These are phyloP conservation scores for Flexamia atlantica DNA, from an alignment of 2,888 invertebrate species.

Conservation along the genomic window DNA sequence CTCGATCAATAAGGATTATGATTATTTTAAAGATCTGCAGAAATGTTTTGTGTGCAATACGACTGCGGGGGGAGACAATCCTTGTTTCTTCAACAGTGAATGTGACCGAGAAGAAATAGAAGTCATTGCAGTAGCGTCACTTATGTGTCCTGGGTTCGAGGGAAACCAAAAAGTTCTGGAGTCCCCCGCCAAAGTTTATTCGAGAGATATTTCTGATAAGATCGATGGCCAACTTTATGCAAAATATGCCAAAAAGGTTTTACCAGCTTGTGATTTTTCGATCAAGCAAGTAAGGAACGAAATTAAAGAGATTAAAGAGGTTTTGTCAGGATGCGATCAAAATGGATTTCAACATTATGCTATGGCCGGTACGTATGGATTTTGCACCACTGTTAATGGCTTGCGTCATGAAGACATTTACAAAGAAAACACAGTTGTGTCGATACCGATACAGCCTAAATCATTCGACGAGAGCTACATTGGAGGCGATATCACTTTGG, in stretches of 20 bases:
- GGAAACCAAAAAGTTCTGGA: not conserved
- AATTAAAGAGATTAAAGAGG: not conserved
- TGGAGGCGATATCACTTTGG: not conserved
- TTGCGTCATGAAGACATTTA: conserved; percentile 20
- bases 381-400: conserved; percentile 10
- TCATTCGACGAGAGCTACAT: not conserved
- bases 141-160: not conserved
- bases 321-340: not conserved
- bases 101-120: not conserved
- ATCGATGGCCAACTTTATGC: not conserved
- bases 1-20: not conserved
- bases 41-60: not conserved
- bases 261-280: conserved; percentile 24
- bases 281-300: not conserved
- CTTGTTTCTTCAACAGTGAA: conserved; percentile 8
- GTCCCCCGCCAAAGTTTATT: not conserved
- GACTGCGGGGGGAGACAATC: not conserved
- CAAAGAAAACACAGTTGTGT: not conserved
- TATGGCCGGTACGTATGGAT: not conserved
- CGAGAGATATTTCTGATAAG: not conserved
- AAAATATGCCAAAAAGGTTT: not conserved
- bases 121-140: not conserved
- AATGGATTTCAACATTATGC: not conserved
- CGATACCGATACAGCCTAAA: not conserved
- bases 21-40: not conserved